Base-by-base conservation (phyloP, 1,140 invertebrate species). In the Doryteuthis pealeii region DNA sequence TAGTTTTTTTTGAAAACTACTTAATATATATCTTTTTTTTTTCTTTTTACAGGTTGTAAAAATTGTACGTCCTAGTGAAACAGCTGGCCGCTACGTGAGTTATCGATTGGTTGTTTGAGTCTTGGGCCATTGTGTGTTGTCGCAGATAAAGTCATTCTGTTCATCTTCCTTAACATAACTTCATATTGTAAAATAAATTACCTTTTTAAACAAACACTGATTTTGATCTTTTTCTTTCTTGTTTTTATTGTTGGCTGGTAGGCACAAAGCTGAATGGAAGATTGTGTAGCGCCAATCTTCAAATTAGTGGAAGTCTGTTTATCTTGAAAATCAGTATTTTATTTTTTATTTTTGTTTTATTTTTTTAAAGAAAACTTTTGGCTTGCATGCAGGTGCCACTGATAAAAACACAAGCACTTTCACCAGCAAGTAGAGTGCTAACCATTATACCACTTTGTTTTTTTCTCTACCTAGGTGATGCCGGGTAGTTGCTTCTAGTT, bases 41-140 rank as follows among this genome's bases (percentile, higher is more conserved):
- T 71, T 81, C 86, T 84, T 84, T 65, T 90, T 91, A 8, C 90
- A 95, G 92, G 96, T 98, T 68, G 96, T 99, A 0, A 99, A 99
- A 90, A 99, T 99, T 85, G 97, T 99, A 83, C 90, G 98, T 79
- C 93, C 96, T 3, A 98, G 96, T 28, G 98, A 99, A 90, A 99
- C 98, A 67, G 98, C 98, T 32, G 98, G 98, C 68, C 91, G 97
- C 87, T 99, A 99, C 86, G 98, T 99, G 88, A 99, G 97, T 40
- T 99, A 99, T 87, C 91, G 98, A 86, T 91, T 99, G 76, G 96
- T 99, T 72, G 96, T 96, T 86, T 98, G 77, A 82, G 30, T 26
- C 18, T 49, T 15, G 14, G 8, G 15, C 58, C 58, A 62, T 5
- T n/a, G n/a, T n/a, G 14, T 12, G 8, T 32, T 26, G 32, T 67